Base-by-base conservation (phyloP, 2,888 invertebrate species). In the Zelleria hepariella region DNA sequence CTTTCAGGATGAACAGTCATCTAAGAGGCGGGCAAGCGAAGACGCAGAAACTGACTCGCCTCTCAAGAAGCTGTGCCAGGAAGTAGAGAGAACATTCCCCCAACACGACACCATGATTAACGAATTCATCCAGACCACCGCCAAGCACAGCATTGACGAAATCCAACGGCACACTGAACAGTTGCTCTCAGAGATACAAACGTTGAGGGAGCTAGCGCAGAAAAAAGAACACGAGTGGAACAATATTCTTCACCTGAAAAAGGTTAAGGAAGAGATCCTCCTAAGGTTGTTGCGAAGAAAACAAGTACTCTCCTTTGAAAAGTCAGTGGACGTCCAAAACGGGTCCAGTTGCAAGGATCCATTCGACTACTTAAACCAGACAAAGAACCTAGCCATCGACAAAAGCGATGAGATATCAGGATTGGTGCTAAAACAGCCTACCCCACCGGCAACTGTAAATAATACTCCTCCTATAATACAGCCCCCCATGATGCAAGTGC, bases 161-260 rank as follows among this genome's bases (percentile, higher is more conserved):
- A 89, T 92, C 64, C 91, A 91, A 62, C 88, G 90, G 66, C 92
- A 92, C 64, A 91, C 92, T 2, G 92, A 93, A 68, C 92, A 92
- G 67, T 82, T 94, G 5, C 80, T 92, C 2, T 80, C 90, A 0
- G 93, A 94, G 73, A 92, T 95, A 62, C 90, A 93, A 69, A 92
- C 93, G 0, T 80, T 96, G 62, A 90, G 93, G 64, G 94, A 93
- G 68, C 82, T 95, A 58, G 93, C 95, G 0, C 91, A 92, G 68
- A 92, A 93, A 70, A 96, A 96, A 75, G 96, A 96, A 82, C 91
- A 93, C 67, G 96, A 96, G 77, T 95, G 95, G 94, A 95, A 96
- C 75, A 93, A 94, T 62, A 93, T 96, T 59, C 77, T 96, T 15
- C 93, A 95, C 70, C 84, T 95, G 65, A 94, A 94, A 74, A 95